Evolutionary conservation across 1,140 invertebrate genomes (phyloP).

Genomic region (Nylanderia fulva): DNA sequence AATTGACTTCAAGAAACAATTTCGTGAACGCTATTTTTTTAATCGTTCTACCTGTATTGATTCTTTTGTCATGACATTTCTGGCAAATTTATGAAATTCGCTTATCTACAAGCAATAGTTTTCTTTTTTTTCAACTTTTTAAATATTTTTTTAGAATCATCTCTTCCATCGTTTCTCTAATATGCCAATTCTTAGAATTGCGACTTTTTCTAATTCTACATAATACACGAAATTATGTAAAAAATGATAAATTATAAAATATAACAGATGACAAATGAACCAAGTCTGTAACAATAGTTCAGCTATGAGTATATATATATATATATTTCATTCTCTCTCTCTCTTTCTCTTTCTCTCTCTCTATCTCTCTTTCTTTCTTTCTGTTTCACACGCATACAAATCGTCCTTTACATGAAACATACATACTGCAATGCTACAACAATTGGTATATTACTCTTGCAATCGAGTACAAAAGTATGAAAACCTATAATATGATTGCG

Average conservation of each 20-base stretch:
- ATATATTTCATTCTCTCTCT: background rate
- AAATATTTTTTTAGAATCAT: conserved; percentile 22
- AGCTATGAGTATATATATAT: conserved; percentile 37
- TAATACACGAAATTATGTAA: conserved; percentile 50
- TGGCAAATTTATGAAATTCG: conserved; percentile 14
- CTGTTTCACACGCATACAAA: conserved; percentile 42
- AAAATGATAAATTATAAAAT: conserved; percentile 44
- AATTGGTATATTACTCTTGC: conserved; percentile 46
- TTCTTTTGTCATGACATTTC: conserved; percentile 31
- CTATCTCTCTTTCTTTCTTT: conserved; percentile 37
- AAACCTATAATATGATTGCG: conserved; percentile 40
- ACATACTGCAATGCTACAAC: conserved; percentile 41
- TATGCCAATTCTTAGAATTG: conserved; percentile 8
- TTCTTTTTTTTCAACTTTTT: conserved; percentile 4
- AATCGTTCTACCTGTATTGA: background rate
- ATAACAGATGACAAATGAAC: background rate
- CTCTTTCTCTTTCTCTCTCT: background rate
- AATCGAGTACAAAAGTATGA: conserved; percentile 39
- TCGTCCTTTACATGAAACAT: conserved; percentile 27
- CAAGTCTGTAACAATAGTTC: conserved; percentile 21
- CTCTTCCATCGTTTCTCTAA: conserved; percentile 15
- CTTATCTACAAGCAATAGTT: conserved; percentile 36
- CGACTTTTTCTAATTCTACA: conserved; percentile 22
- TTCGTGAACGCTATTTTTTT: background rate
- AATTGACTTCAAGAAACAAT: conserved; percentile 11